A percentile compares a stretch with the other conserved stretches of the same genome.
These are phyloP conservation scores for Hylyphantes graminicola DNA, from an alignment of 1,140 invertebrate genomes.

Conservation along the genomic window DNA sequence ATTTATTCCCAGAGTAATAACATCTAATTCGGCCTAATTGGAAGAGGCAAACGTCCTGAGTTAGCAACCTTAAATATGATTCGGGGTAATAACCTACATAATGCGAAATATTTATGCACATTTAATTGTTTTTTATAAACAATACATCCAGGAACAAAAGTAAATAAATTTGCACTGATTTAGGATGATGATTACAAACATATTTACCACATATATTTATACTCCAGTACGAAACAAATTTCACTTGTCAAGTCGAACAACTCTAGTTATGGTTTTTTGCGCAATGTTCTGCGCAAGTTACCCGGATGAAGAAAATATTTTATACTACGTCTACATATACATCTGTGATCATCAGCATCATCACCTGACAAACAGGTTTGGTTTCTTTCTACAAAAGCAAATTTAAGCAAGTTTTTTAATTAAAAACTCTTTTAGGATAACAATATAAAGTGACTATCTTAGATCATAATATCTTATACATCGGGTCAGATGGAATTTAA, in stretches of 20 bases:
- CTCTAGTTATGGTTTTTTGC: constrained; percentile 53
- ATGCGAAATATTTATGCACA: neutral
- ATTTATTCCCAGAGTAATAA: constrained; percentile 15
- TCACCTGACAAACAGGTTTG: constrained; percentile 22
- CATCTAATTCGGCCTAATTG: constrained; percentile 48
- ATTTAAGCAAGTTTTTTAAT: no score
- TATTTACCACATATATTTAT: constrained; percentile 54
- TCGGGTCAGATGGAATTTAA: no score
- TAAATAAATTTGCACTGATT: neutral
- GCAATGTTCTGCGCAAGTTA: constrained; percentile 50
- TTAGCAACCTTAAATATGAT: constrained; percentile 55
- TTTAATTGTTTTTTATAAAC: neutral
- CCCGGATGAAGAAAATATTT: constrained; percentile 58
- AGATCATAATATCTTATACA: no score
- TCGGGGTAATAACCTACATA: constrained; percentile 25
- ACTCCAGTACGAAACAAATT: constrained; percentile 28
- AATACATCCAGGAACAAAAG: neutral
- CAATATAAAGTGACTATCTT: no score
- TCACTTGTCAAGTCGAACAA: constrained; percentile 56
- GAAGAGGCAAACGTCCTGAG: constrained; percentile 58
- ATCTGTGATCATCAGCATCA: constrained; percentile 49
- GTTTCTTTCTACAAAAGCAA: no score
- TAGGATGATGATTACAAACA: neutral
- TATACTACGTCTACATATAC: constrained; percentile 40
- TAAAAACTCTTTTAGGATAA: no score